phyloP scores from a whole-genome alignment of 2,888 invertebrate species.

The Pristionchus fissidentatus region DNA sequence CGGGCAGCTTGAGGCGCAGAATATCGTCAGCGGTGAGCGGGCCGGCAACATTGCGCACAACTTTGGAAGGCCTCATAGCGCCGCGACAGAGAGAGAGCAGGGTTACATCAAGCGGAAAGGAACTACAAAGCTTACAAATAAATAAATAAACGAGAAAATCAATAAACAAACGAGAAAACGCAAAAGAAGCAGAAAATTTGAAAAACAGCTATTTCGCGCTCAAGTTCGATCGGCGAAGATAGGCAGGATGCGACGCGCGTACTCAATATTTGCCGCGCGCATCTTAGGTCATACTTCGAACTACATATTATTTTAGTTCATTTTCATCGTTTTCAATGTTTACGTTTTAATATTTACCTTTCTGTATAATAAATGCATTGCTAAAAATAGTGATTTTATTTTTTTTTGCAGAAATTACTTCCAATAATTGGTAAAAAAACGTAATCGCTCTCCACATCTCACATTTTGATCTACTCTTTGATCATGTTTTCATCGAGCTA shows the following conservation, averaged over 20 bases:
- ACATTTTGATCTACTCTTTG: background rate
- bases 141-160: background rate
- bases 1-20: constrained; percentile 19
- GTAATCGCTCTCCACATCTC: background rate
- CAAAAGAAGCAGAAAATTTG: background rate
- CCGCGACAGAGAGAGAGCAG: no score
- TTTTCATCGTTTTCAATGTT: background rate
- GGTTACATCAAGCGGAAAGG: background rate
- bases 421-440: background rate
- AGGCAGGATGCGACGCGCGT: background rate
- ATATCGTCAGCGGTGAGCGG: background rate
- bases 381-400: background rate
- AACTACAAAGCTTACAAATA: background rate
- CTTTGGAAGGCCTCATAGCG: no score
- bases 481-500: background rate
- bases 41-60: background rate
- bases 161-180: background rate
- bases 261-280: background rate
- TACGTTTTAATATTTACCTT: no score
- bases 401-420: background rate
- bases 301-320: background rate
- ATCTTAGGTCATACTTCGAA: background rate
- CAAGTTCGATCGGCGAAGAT: background rate
- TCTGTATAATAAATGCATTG: no score
- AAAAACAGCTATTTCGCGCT: background rate